phyloP scores from a whole-genome alignment of 2,888 invertebrate genomes.

The Serrognathus titanus region DNA sequence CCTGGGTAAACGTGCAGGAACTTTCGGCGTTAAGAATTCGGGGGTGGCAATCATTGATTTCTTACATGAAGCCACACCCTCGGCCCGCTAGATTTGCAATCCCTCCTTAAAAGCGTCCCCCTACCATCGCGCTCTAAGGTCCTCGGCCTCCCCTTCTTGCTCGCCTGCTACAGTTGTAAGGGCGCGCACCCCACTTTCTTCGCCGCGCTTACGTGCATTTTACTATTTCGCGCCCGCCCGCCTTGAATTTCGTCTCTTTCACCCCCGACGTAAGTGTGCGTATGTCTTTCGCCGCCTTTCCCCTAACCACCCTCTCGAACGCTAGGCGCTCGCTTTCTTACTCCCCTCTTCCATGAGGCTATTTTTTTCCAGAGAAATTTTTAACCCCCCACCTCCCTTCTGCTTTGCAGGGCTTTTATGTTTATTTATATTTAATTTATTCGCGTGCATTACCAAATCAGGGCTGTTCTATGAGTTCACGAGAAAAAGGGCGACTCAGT shows the following conservation, averaged over 20 bases:
- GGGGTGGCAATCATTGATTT: slow-evolving; percentile 42
- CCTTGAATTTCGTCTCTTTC: slow-evolving; percentile 21
- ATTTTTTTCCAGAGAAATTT: neutral
- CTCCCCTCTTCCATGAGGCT: neutral
- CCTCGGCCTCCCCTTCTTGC: slow-evolving; percentile 19
- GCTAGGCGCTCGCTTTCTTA: slow-evolving; percentile 2
- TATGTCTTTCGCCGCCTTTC: slow-evolving; percentile 14
- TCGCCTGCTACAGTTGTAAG: slow-evolving; percentile 19
- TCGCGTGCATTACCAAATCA: neutral
- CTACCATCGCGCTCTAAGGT: slow-evolving; percentile 25
- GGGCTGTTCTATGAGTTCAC: too few species aligned
- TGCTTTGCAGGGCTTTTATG: neutral
- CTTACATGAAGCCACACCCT: slow-evolving; percentile 44
- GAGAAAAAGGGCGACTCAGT: too few species aligned
- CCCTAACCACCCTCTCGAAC: slow-evolving; percentile 1
- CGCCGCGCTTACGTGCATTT: slow-evolving; percentile 24
- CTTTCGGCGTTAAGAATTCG: slow-evolving; percentile 15
- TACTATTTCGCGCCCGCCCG: slow-evolving; percentile 18
- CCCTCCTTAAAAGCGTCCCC: slow-evolving; percentile 36
- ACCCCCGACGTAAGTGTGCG: slow-evolving; percentile 14
- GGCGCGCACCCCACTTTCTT: slow-evolving; percentile 16
- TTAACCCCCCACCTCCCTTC: neutral
- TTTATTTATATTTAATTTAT: neutral
- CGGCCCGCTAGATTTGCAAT: slow-evolving; percentile 29
- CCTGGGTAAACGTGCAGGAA: neutral